Evolutionary conservation across 2,888 invertebrate species (phyloP), one percentile per base, ranked within the genome.

Genomic region (Nasonovia ribisnigri): DNA sequence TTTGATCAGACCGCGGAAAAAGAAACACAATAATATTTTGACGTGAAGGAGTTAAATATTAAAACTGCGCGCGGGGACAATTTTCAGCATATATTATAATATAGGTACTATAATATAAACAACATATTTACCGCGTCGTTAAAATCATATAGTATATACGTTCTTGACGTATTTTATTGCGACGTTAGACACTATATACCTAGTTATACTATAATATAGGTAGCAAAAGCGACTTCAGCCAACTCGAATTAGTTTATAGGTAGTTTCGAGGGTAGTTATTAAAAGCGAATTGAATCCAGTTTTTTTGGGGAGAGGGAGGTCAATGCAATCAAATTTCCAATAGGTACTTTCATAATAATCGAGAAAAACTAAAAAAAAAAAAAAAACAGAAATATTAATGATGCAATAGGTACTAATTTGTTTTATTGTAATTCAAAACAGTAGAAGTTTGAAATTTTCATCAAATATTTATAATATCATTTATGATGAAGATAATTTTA

Each of bases 11-110:
- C 29, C n/a, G 6, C 29, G 43, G 60, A 89, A 89, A n/a, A 84
- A 43, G 43, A 84, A 84, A 84, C 36, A 29, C 26, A 60, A 57
- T n/a, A 89, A 89, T 89, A 89, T 89, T 89, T 57, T 57, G 43
- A 43, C 57, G 0, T 20, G 54, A 54, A 54, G 24, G 13, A 60
- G 29, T 60, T 42, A 42, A 89, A 60, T 89, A 89, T 89, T 60
- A 29, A 20, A 89, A 88, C 26, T 67, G n/a, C n/a, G 67, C 6
- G 6, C n/a, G 67, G 16, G 6, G 67, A 5, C 16, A 67, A 13
- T n/a, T 67, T 67, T 6, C 16, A 60, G 60, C 29, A 67, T n/a
- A n/a, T n/a, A n/a, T n/a, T n/a, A n/a, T n/a, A 24, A 0, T 36
- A 43, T 43, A 60, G n/a, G n/a, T 42, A 42, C 43, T 43, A 26